A percentile compares a stretch with the other conserved stretches of the same genome.
phyloP scores from a whole-genome alignment of 2,797 vertebrate species.

The Sarcoramphus papa region DNA sequence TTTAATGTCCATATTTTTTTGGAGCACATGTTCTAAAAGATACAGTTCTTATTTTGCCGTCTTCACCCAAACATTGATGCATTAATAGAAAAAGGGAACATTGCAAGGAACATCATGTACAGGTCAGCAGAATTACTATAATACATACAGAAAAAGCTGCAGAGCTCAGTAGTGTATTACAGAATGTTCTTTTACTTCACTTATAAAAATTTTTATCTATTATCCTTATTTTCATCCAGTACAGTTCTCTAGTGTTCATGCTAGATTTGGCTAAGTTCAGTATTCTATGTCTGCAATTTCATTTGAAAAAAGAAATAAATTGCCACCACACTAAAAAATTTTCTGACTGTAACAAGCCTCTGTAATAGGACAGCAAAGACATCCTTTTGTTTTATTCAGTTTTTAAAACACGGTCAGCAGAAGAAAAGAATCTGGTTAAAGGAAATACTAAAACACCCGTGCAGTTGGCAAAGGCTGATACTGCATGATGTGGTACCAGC shows the following conservation, averaged over 20 bases:
- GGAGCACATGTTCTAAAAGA: neutral
- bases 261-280: neutral
- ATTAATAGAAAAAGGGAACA: neutral
- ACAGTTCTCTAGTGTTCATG: neutral
- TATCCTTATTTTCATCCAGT: slow-evolving; percentile 16
- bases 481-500: neutral
- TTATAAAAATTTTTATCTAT: neutral
- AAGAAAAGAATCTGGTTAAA: neutral
- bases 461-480: neutral
- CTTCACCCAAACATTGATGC: neutral
- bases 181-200: slow-evolving; percentile 28
- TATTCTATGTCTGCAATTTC: neutral
- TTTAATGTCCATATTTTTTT: neutral
- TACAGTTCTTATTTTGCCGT: neutral
- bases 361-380: neutral
- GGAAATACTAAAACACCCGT: neutral
- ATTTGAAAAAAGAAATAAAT: neutral
- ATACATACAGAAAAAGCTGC: slow-evolving; percentile 4
- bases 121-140: slow-evolving; percentile 2
- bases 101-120: slow-evolving; percentile 23
- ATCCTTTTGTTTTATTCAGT: neutral
- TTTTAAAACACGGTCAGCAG: neutral
- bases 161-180: neutral
- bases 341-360: neutral
- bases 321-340: neutral